Evolutionary conservation across 2,113 vertebrate genomes (phyloP), one percentile per base, ranked within the genome.

Genomic region (Catharus bicknelli): DNA sequence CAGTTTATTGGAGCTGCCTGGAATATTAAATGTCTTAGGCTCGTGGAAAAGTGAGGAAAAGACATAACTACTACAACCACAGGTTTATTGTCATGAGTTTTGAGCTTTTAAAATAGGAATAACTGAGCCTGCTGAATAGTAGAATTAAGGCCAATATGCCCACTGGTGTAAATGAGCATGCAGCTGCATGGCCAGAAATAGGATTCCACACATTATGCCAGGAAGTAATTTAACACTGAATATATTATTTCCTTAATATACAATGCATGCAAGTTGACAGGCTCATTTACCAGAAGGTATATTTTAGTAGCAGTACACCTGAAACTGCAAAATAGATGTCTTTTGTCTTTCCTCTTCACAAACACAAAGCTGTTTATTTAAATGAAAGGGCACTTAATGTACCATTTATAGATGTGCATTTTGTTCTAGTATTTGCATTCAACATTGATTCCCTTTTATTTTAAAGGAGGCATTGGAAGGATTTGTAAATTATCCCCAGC

Each of bases 241-340:
- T 93, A 64, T 94, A 88, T 93, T 93, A 92, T 87, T 94, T 91
- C n/a, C 69, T 81, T 92, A 78, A 90, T 81, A 88, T 32, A 82
- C 88, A 86, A 58, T 47, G 72, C 75, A 40, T 86, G 73, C 72
- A 88, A 90, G 86, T 42, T 79, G 85, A 93, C 86, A 86, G 77
- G 54, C 81, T 93, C 10, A 69, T 95, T 95, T 95, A 47, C 70
- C 67, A 86, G 75, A 91, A 86, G 70, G 93, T 90, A 26, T 88
- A 88, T 96, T 94, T 95, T 89, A 91, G 66, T 86, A 66, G 27
- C 63, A 32, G 47, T 40, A 43, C 86, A 94, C 80, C 94, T 93
- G 78, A 73, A 83, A 59, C 79, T 82, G 57, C 66, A 81, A 79
- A 95, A 87, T 67, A 93, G 74, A 50, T 30, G 62, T 76, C 83